phyloP scores from a whole-genome alignment of 2,113 vertebrate genomes.

The Scopus umbretta region DNA sequence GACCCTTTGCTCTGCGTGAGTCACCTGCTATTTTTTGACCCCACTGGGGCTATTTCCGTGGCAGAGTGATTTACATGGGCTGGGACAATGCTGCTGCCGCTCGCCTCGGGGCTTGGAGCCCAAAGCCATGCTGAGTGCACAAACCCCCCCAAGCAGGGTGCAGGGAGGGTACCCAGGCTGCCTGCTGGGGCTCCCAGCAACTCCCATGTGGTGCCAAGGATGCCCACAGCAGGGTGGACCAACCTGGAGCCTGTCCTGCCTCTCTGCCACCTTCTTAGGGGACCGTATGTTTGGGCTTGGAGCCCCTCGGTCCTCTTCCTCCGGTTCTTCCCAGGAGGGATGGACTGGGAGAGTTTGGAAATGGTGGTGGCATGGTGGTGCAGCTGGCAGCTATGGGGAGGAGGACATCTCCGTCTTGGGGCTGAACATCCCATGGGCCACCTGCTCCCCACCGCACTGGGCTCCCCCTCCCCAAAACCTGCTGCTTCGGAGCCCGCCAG shows the following conservation, averaged over 20 bases:
- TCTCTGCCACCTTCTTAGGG: background rate
- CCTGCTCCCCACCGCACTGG: background rate
- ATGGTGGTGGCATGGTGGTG: background rate
- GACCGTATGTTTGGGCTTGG: accelerated
- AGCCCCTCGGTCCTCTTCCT: background rate
- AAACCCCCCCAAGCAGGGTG: too few relatives aligned
- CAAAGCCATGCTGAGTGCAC: background rate
- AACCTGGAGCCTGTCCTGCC: background rate
- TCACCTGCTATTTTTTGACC: slow-evolving; percentile 58
- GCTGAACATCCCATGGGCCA: background rate
- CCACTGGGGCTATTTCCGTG: slow-evolving; percentile 26
- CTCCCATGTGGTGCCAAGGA: accelerated
- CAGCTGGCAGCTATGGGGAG: background rate
- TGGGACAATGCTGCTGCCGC: slow-evolving; percentile 14
- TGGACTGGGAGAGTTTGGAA: background rate
- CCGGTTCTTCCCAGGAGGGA: background rate
- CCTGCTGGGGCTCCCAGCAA: background rate
- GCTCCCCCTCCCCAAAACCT: background rate
- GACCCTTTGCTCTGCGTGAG: slow-evolving; percentile 50
- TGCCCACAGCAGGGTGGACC: background rate
- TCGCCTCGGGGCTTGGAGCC: background rate
- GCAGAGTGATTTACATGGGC: slow-evolving; percentile 5
- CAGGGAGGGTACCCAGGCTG: background rate
- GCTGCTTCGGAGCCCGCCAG: background rate
- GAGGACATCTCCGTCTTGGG: accelerated